Base-by-base conservation (phyloP, 1,140 invertebrate genomes). In the Drosophila jambulina region DNA sequence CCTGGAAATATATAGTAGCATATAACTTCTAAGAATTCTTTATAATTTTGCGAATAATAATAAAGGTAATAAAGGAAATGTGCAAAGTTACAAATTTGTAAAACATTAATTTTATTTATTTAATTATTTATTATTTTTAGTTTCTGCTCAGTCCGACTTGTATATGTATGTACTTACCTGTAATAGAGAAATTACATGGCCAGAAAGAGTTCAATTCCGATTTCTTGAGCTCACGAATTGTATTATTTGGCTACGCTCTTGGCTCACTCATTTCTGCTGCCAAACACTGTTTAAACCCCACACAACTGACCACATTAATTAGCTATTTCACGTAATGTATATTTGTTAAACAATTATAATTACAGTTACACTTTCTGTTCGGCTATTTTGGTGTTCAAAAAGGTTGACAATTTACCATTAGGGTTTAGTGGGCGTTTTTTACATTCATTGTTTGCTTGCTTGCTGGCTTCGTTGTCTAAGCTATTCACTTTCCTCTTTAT, bases 301-400 rank as follows among this genome's bases (percentile, higher is more conserved):
- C 10, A 38, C 25, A 42, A 59, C 0, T 32, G 12, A 13, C 25
- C 68, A 78, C 53, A 68, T 64, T 61, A 84, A 60, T 85, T 85
- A 85, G 74, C 81, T 81, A 80, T 85, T 69, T 84, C 45, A 42
- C 56, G 68, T 82, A 58, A 70, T 42, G 56, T 61, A 75, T 64
- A 69, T 82, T 75, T 85, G 81, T 84, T 83, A 83, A 79, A 83
- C 78, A 84, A 81, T 80, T 84, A 85, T 72, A 72, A 72, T 72
- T 72, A 72, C 67, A 59, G 17, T 58, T 72, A 72, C 70, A 83
- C 60, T 75, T 75, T 68, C 64, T 62, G 51, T 57, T 82, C 81
- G 74, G 61, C 75, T 69, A 70, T 78, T 61, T 51, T 48, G 51
- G 53, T 51, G 51, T 67, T 62, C 43, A 70, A 70, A 70, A 70